phyloP scores from a whole-genome alignment of 2,888 invertebrate species.

The Lampropteryx suffumata region DNA sequence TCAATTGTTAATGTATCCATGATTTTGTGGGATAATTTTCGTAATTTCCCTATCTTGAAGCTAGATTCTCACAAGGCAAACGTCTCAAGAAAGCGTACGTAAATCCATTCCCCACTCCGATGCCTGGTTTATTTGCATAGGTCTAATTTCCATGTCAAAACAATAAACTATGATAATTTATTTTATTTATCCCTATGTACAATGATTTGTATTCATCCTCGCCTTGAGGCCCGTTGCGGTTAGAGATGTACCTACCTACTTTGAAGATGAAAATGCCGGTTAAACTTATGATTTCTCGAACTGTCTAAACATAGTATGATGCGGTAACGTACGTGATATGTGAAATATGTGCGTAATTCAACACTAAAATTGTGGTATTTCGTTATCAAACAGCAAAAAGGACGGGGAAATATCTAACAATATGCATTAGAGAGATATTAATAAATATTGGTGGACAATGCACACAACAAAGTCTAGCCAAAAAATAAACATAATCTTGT shows the following conservation, averaged over 20 bases:
- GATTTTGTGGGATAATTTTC: constrained; percentile 10
- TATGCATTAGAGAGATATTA: too few species aligned
- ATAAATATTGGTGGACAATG: too few species aligned
- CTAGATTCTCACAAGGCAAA: not conserved
- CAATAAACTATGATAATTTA: constrained; percentile 32
- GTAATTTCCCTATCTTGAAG: constrained; percentile 3
- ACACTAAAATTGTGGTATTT: too few species aligned
- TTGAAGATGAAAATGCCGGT: constrained; percentile 18
- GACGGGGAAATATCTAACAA: too few species aligned
- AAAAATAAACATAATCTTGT: too few species aligned
- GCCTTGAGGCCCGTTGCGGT: constrained; percentile 28
- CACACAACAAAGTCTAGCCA: too few species aligned
- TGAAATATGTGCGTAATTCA: too few species aligned
- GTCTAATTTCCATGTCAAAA: constrained; percentile 35
- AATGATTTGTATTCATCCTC: constrained; percentile 36
- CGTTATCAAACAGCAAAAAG: too few species aligned
- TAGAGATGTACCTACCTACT: constrained; percentile 4
- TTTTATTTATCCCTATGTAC: constrained; percentile 36
- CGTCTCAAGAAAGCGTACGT: constrained; percentile 14
- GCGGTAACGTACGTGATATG: too few species aligned
- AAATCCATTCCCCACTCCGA: constrained; percentile 15
- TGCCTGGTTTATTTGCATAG: constrained; percentile 29
- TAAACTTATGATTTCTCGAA: constrained; percentile 11
- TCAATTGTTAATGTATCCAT: constrained; percentile 41
- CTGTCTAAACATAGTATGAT: too few species aligned